Conservation (phyloP, 1,140 invertebrate species). For the Liolophura sinensis region DNA sequence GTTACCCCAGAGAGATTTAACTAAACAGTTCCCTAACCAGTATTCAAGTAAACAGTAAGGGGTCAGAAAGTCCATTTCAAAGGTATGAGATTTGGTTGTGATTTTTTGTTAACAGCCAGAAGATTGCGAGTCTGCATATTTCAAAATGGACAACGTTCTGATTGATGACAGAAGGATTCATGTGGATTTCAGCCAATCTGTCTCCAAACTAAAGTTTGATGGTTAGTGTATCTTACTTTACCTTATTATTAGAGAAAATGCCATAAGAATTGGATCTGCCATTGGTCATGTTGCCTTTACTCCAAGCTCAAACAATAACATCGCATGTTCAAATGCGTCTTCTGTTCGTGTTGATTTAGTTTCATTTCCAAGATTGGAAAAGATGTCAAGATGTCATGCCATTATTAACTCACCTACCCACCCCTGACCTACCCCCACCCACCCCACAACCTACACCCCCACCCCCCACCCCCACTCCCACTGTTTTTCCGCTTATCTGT, state of each 20-base stretch:
- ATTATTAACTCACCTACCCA: neutral
- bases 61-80: no score
- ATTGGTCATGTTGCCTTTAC: neutral
- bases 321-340: no score
- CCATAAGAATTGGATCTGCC: neutral
- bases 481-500: no score
- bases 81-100: neutral
- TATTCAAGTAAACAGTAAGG: no score
- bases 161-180: conserved; percentile 99
- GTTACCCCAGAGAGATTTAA: no score
- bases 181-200: conserved; percentile 99
- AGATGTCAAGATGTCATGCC: neutral
- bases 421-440: no score
- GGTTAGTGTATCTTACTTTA: conserved; percentile 25
- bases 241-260: neutral
- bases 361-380: neutral
- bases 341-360: neutral
- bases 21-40: no score
- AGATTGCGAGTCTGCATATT: conserved; percentile 97
- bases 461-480: no score
- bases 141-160: conserved; percentile 99
- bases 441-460: no score
- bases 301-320: neutral
- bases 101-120: conserved; percentile 62
- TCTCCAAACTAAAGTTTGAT: conserved; percentile 71